These are phyloP conservation scores for Elymnias hypermnestra DNA, from an alignment of 1,140 invertebrate genomes.

Conservation along the genomic window DNA sequence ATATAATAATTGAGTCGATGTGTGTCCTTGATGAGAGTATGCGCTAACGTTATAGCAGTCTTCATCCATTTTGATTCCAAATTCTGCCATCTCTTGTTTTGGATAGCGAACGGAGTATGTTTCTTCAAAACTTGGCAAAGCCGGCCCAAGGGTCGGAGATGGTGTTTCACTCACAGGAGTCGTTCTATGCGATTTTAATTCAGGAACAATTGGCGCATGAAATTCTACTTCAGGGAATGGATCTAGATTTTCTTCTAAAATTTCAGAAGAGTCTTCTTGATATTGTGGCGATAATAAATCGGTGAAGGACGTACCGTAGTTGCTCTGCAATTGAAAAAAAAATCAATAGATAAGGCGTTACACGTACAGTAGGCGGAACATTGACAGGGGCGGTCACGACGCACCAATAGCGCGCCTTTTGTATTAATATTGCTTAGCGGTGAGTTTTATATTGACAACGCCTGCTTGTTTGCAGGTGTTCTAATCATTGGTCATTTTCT, in stretches of 20 bases:
- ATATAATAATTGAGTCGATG: constrained; percentile 75
- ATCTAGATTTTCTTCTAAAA: constrained; percentile 72
- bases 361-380: constrained; percentile 49
- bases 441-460: constrained; percentile 30
- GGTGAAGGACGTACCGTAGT: constrained; percentile 76
- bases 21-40: constrained; percentile 77
- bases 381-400: constrained; percentile 47
- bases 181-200: constrained; percentile 54
- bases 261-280: constrained; percentile 73
- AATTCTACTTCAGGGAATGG: constrained; percentile 75
- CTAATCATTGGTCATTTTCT: constrained; percentile 11
- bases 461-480: constrained; percentile 24
- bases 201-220: constrained; percentile 59
- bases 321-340: constrained; percentile 71
- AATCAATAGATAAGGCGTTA: constrained; percentile 64
- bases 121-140: constrained; percentile 90
- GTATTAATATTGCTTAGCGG: constrained; percentile 24
- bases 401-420: constrained; percentile 53
- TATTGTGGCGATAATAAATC: constrained; percentile 74
- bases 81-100: constrained; percentile 76
- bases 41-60: constrained; percentile 82
- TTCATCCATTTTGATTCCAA: constrained; percentile 87
- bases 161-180: constrained; percentile 64
- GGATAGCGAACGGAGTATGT: constrained; percentile 86
- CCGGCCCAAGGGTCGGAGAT: constrained; percentile 75